These are phyloP conservation scores for Martes flavigula DNA, from an alignment of 2,797 vertebrate species.

Conservation along the genomic window DNA sequence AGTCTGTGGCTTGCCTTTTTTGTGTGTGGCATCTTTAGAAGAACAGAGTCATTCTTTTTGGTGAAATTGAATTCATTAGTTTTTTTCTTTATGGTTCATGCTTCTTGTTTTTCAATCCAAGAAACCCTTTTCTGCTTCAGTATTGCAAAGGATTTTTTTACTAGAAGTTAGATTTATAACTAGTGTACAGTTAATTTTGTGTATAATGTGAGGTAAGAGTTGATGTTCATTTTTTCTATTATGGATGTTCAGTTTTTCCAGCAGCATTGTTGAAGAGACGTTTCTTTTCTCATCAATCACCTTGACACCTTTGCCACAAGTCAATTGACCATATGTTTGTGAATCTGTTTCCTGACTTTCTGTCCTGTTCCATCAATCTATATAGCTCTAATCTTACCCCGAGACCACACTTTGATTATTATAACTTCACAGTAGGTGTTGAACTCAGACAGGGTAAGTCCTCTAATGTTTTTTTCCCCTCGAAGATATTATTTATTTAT, in stretches of 20 bases:
- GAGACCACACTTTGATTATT: neutral
- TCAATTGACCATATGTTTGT: neutral
- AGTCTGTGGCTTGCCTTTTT: neutral
- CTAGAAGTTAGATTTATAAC: slow-evolving; percentile 17
- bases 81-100: neutral
- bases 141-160: neutral
- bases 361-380: neutral
- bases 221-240: neutral
- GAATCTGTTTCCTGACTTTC: neutral
- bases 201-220: neutral
- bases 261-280: neutral
- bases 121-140: neutral
- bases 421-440: neutral
- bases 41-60: neutral
- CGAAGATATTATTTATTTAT: neutral
- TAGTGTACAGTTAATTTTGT: neutral
- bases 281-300: neutral
- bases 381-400: neutral
- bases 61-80: neutral
- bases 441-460: neutral
- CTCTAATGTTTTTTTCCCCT: neutral
- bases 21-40: neutral
- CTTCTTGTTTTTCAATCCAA: neutral
- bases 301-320: neutral
- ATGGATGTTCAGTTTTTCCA: neutral